phyloP scores from a whole-genome alignment of 2,888 invertebrate species.

The Archips xylosteana region DNA sequence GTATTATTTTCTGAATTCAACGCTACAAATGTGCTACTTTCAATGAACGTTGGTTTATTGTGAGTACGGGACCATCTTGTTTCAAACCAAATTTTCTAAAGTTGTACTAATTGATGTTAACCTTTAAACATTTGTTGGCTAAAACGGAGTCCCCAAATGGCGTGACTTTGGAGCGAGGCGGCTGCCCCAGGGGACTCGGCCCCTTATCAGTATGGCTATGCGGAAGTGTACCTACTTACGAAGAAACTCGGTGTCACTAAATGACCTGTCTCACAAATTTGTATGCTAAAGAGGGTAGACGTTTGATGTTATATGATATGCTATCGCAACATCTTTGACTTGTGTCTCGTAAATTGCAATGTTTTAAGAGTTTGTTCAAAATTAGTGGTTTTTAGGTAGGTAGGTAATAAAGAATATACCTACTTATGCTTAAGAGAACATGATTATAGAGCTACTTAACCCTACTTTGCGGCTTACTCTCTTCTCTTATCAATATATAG shows the following conservation, averaged over 20 bases:
- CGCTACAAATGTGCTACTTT: too few species aligned
- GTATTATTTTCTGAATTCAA: too few species aligned
- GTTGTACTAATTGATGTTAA: constrained; percentile 11
- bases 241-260: constrained; percentile 7
- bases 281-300: constrained; percentile 3
- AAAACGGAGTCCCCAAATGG: constrained; percentile 18
- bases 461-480: too few species aligned
- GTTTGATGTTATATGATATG: not conserved
- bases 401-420: too few species aligned
- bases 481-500: too few species aligned
- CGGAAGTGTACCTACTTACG: constrained; percentile 25
- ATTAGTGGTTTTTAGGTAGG: too few species aligned
- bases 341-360: not conserved
- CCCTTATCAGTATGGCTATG: constrained; percentile 27
- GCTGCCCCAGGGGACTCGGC: constrained; percentile 25
- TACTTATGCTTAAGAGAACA: too few species aligned
- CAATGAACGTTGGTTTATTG: too few species aligned
- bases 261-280: constrained; percentile 19
- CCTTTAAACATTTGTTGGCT: constrained; percentile 5
- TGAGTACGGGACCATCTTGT: not conserved
- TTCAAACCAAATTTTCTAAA: not conserved
- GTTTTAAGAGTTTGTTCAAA: not conserved
- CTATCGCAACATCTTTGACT: not conserved
- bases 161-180: constrained; percentile 25
- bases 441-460: too few species aligned